These are phyloP conservation scores for Anthoptus insignis DNA, from an alignment of 2,888 invertebrate species.

Conservation along the genomic window DNA sequence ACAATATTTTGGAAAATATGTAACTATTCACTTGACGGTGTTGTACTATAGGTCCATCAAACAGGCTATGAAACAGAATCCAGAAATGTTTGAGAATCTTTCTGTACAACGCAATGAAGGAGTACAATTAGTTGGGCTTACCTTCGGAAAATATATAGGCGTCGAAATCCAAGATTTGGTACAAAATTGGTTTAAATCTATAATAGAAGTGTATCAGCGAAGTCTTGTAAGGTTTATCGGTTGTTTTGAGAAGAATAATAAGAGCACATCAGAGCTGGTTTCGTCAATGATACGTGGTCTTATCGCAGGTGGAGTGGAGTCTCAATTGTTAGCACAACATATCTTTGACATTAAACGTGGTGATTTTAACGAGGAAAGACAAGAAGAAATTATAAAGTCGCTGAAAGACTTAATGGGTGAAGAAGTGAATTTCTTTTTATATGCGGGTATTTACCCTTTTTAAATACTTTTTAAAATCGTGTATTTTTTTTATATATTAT, in stretches of 20 bases:
- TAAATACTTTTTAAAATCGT: too few relatives aligned
- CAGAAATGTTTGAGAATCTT: conserved; percentile 56
- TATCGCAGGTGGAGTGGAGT: conserved; percentile 43
- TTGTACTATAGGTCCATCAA: conserved; percentile 63
- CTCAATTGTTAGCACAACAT: conserved; percentile 47
- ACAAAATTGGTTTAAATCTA: conserved; percentile 59
- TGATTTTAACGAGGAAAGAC: conserved; percentile 16
- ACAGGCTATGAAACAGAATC: conserved; percentile 54
- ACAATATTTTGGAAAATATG: conserved; percentile 56
- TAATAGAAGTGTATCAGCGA: conserved; percentile 57
- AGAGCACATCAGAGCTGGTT: conserved; percentile 38
- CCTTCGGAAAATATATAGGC: conserved; percentile 61
- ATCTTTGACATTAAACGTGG: conserved; percentile 32
- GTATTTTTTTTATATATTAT: too few relatives aligned
- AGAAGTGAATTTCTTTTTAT: conserved; percentile 48
- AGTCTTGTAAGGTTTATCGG: conserved; percentile 53
- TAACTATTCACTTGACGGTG: conserved; percentile 62
- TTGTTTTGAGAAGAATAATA: conserved; percentile 41
- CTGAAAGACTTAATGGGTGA: conserved; percentile 43
- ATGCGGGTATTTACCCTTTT: conserved; percentile 31
- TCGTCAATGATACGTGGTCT: conserved; percentile 47
- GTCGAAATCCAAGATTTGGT: conserved; percentile 57
- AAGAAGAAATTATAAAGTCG: conserved; percentile 39
- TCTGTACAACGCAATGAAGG: conserved; percentile 52
- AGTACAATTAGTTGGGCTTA: conserved; percentile 57